Conservation (phyloP, 2,888 invertebrate species). For the Allophyes oxyacanthae region DNA sequence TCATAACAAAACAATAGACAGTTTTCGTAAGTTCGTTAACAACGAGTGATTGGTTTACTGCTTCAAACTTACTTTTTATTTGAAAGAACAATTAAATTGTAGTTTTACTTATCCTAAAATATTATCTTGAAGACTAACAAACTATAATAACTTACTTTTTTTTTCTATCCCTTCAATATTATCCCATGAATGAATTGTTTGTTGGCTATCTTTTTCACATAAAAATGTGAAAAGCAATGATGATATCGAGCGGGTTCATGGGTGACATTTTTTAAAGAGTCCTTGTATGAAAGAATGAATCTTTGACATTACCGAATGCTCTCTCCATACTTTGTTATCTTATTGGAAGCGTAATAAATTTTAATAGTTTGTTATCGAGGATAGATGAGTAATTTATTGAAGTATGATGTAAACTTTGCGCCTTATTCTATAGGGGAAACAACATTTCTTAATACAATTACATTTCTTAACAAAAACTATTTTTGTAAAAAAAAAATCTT, state of each 20-base stretch:
- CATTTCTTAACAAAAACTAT: background rate
- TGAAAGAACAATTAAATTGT: background rate
- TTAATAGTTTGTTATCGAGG: constrained; percentile 26
- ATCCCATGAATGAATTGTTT: constrained; percentile 27
- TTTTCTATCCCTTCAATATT: constrained; percentile 25
- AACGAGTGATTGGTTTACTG: constrained; percentile 1
- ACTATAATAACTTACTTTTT: background rate
- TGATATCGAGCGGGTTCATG: constrained; percentile 51
- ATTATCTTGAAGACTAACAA: background rate
- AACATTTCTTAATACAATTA: background rate
- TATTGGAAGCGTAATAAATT: constrained; percentile 32
- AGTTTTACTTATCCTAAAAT: background rate
- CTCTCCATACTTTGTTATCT: constrained; percentile 47
- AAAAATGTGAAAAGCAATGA: constrained; percentile 45
- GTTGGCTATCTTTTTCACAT: constrained; percentile 39
- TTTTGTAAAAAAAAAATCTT: too few relatives aligned
- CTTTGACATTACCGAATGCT: constrained; percentile 49
- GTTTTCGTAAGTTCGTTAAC: constrained; percentile 1
- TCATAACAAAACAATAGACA: constrained; percentile 4
- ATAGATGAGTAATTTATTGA: constrained; percentile 10
- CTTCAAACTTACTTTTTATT: background rate
- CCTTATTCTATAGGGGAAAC: background rate
- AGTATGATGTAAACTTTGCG: background rate
- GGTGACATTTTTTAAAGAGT: constrained; percentile 51
- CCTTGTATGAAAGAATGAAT: constrained; percentile 45